Evolutionary conservation across 2,113 vertebrate genomes (phyloP).

Genomic region (Chroicocephalus ridibundus): DNA sequence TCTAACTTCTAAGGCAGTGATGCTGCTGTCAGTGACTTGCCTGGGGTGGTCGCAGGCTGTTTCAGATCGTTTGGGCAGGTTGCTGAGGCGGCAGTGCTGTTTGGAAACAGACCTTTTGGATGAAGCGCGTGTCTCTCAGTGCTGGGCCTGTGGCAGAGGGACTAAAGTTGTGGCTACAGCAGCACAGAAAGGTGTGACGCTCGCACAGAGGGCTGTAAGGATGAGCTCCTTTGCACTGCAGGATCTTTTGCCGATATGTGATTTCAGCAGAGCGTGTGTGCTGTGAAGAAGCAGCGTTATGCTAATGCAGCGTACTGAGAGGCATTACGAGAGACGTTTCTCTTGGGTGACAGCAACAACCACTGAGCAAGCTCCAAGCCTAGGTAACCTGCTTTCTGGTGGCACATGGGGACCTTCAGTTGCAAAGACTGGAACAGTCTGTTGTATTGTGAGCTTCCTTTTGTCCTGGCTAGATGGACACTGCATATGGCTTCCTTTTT

Average conservation of each 20-base stretch:
- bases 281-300: neutral
- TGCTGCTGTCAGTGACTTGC: neutral
- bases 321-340: neutral
- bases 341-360: neutral
- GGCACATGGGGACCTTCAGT: neutral
- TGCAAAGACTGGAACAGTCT: neutral
- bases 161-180: neutral
- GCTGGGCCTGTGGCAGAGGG: neutral
- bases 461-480: neutral
- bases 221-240: neutral
- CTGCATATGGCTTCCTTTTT: neutral
- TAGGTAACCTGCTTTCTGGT: neutral
- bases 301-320: neutral
- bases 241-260: neutral
- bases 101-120: neutral
- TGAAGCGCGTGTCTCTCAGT: neutral
- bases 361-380: neutral
- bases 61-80: neutral
- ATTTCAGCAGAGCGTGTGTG: neutral
- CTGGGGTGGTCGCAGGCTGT: neutral
- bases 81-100: neutral
- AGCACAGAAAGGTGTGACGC: accelerated
- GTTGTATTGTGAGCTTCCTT: neutral
- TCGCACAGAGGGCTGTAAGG: accelerated
- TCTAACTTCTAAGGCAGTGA: neutral